Conservation (phyloP, 2,113 vertebrate species). For the Aythya baeri region DNA sequence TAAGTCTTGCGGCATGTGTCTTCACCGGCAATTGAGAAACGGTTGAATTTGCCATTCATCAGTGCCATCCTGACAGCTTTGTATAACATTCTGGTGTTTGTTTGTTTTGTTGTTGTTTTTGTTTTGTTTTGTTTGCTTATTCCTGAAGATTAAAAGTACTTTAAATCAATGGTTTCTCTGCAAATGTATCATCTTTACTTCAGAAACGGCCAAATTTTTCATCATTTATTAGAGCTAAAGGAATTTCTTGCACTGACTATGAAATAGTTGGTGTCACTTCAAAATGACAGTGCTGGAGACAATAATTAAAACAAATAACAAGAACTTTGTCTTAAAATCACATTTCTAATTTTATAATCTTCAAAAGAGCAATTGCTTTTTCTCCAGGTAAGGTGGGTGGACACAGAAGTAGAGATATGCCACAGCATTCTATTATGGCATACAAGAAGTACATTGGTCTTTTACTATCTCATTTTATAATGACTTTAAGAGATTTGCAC, state of each 20-base stretch:
- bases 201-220: slow-evolving; percentile 72
- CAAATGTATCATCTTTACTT: slow-evolving; percentile 75
- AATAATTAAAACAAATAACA: neutral
- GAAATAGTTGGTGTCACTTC: neutral
- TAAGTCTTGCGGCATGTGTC: slow-evolving; percentile 71
- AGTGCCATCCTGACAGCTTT: slow-evolving; percentile 78
- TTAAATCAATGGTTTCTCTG: slow-evolving; percentile 78
- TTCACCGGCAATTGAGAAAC: slow-evolving; percentile 75
- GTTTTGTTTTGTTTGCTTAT: slow-evolving; percentile 58
- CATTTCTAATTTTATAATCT: neutral
- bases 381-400: neutral
- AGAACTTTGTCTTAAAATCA: neutral
- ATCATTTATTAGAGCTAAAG: slow-evolving; percentile 60
- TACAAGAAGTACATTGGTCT: neutral
- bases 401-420: neutral
- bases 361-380: neutral
- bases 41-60: slow-evolving; percentile 78
- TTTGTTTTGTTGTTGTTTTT: too few relatives aligned
- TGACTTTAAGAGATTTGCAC: neutral
- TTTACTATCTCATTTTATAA: neutral
- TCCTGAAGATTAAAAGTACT: slow-evolving; percentile 84
- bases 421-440: fast-evolving
- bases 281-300: neutral
- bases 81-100: slow-evolving; percentile 77
- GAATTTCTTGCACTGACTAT: neutral